phyloP scores from a whole-genome alignment of 2,113 vertebrate species.

The Larimichthys polyactis region DNA sequence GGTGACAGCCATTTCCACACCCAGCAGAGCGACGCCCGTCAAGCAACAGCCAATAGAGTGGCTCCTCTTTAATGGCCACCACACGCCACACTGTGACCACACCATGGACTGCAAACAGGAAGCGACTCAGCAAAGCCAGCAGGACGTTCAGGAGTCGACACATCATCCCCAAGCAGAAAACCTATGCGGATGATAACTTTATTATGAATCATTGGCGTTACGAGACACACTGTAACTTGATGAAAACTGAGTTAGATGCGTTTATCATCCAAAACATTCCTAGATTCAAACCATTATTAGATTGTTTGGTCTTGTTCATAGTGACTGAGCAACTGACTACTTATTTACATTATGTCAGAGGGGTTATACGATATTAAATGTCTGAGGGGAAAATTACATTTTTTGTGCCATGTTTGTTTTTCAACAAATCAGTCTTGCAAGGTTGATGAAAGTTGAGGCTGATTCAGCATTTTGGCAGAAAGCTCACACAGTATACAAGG shows the following conservation, averaged over 20 bases:
- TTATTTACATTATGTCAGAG: background rate
- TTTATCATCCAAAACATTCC: background rate
- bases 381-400: background rate
- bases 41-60: constrained; percentile 83
- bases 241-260: background rate
- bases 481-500: background rate
- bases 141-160: constrained; percentile 71
- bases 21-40: constrained; percentile 80
- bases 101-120: constrained; percentile 82
- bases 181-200: constrained; percentile 20
- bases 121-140: constrained; percentile 81
- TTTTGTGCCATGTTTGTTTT: constrained; percentile 6
- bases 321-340: background rate
- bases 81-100: constrained; percentile 82
- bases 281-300: background rate
- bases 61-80: constrained; percentile 77
- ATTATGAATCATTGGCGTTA: background rate
- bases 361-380: constrained; percentile 3
- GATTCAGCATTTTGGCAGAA: background rate
- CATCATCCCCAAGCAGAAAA: constrained; percentile 54
- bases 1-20: constrained; percentile 81
- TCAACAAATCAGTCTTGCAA: background rate
- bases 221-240: background rate
- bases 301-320: background rate
- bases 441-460: background rate